Conservation (phyloP, 2,113 vertebrate species). For the Alaudala cheleensis region DNA sequence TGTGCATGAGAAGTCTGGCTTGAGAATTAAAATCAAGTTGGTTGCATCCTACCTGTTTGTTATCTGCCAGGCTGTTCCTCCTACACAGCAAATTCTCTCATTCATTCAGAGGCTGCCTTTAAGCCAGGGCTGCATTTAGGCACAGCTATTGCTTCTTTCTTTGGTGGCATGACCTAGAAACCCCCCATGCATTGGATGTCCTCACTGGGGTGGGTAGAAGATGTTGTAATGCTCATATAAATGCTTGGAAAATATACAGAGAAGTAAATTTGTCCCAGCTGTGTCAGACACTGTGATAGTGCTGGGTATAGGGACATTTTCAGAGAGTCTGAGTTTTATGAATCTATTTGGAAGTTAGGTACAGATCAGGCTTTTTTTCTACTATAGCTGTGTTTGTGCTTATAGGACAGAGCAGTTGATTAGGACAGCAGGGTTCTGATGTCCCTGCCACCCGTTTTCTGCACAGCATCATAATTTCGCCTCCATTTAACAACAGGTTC, state of each 20-base stretch:
- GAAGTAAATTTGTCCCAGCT: not conserved
- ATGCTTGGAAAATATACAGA: not conserved
- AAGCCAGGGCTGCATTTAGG: not conserved
- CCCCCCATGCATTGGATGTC: not conserved
- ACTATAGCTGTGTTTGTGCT: not conserved
- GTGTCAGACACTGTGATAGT: not conserved
- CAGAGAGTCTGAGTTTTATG: not conserved
- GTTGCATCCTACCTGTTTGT: not conserved
- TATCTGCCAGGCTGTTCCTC: not conserved
- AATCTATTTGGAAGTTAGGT: not conserved
- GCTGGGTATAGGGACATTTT: not conserved
- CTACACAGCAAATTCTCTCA: not conserved
- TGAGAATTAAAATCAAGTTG: not conserved
- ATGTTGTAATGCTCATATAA: not conserved
- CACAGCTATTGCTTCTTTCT: not conserved
- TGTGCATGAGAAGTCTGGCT: not conserved
- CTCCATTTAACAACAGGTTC: slow-evolving; percentile 3
- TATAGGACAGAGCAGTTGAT: not conserved
- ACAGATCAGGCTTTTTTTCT: not conserved
- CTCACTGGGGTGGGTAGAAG: not conserved
- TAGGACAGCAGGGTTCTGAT: not conserved
- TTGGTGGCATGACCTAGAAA: not conserved
- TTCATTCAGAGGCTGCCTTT: not conserved
- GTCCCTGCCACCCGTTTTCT: not conserved
- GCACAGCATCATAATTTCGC: not conserved